These are phyloP conservation scores for Trogon melanurus DNA, from an alignment of 2,113 vertebrate genomes.

Conservation along the genomic window DNA sequence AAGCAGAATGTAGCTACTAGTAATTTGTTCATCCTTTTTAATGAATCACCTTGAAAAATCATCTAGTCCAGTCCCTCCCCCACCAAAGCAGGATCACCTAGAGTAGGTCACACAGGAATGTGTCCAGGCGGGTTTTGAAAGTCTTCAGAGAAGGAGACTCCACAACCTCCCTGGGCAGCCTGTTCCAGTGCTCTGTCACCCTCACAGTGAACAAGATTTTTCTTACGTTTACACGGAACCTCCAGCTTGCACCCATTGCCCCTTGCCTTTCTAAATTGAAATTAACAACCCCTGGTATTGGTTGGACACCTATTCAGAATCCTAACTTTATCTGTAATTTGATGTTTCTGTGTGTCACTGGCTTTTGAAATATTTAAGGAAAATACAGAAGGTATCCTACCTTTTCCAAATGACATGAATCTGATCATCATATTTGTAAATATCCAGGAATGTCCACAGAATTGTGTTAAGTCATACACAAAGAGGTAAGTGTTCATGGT, in stretches of 20 bases:
- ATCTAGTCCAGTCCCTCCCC: too few relatives aligned
- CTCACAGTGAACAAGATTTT: too few relatives aligned
- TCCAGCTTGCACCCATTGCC: too few relatives aligned
- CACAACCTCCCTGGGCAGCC: too few relatives aligned
- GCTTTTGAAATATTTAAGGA: background rate
- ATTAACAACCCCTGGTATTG: background rate
- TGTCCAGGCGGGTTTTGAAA: too few relatives aligned
- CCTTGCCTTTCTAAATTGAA: background rate
- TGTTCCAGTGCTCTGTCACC: too few relatives aligned
- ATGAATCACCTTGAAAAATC: background rate
- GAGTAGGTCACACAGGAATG: too few relatives aligned
- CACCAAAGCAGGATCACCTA: too few relatives aligned
- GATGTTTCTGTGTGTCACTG: background rate
- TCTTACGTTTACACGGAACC: too few relatives aligned
- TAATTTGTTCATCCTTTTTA: background rate
- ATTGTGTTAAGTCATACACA: constrained; percentile 91
- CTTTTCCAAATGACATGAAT: constrained; percentile 91
- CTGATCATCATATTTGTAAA: constrained; percentile 90
- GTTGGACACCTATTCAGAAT: background rate
- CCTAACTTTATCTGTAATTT: background rate
- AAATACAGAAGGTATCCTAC: constrained; percentile 69
- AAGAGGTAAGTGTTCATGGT: constrained; percentile 85
- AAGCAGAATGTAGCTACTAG: background rate
- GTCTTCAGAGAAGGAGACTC: too few relatives aligned
- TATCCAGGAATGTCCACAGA: constrained; percentile 97